Evolutionary conservation across 1,140 invertebrate species (phyloP), one percentile per base, ranked within the genome.

Genomic region (Aphis gossypii): DNA sequence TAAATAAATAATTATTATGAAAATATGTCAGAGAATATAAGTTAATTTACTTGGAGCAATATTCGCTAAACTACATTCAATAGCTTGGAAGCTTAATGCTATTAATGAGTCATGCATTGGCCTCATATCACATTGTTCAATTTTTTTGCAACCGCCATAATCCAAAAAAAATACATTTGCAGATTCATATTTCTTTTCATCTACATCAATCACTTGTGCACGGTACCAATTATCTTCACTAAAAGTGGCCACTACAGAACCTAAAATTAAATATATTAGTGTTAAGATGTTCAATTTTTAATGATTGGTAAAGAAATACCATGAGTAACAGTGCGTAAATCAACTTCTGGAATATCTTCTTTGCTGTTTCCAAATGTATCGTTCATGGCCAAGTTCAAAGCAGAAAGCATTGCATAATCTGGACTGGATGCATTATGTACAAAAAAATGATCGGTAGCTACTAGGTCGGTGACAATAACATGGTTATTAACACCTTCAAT

Each of bases 341-440:
- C 87, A 1, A 92, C 91, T 82, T 92, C 91, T 48, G 91, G 91
- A 35, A 92, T 92, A 25, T 92, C 46, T 54, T 92, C 91, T 92
- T 83, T 92, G n/a, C 14, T 92, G 20, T 48, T 83, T 38, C 30
- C 46, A 83, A 8, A 92, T 51, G 76, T 94, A 46, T 96, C 95
- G 94, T 96, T 97, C 96, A 98, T 97, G 94, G 96, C 96, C 68
- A 97, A 96, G 95, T 98, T 98, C 68, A 99, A 96, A 88, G 97
- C 95, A 94, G 97, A 96, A 88, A 99, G 96, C 30, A 97, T 97
- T 2, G 97, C 97, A 96, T 97, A 99, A 1, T 98, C 97, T 1
- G 99, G 98, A 96, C 99, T 98, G 86, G 98, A 97, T 30, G 98
- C 98, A 95, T 99, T 97, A 95, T 99, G 99, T 51, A 99, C 96